Evolutionary conservation across 2,797 vertebrate species (phyloP), one percentile per base, ranked within the genome.

Genomic region (Sebastes matsubarae): DNA sequence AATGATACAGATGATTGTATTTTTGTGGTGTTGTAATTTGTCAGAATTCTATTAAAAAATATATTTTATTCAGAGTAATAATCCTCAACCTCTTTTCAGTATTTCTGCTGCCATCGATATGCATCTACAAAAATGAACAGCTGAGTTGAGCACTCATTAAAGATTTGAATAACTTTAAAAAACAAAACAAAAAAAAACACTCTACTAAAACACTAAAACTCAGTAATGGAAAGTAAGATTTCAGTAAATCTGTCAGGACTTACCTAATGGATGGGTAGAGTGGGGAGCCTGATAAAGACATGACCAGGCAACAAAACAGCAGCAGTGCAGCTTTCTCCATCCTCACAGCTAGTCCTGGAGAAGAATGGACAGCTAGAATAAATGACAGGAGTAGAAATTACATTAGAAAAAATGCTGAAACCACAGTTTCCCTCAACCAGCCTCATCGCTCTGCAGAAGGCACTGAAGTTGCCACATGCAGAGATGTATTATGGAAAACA

Each of bases 191-290:
- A 25, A 25, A 25, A 66, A 24, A 5, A 13, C 4, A 63, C 16
- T 16, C 1, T 12, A 42, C 12, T 5, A 8, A 27, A 24, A 50
- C 5, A 46, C 5, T 14, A 36, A 61, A 71, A 65, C 22, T 52
- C 16, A 11, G 9, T 8, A 2, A 68, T 72, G n/a, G 36, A 38
- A 68, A 81, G 3, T 14, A 38, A 38, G 9, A 12, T 73, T 68
- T 32, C 13, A 61, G 38, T 36, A 36, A 66, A 68, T 79, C 8
- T 58, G 46, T 38, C 14, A 27, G 80, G 75, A 88, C 96, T 93
- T 94, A 99, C 98, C 97, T 97, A 88, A 97, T 94, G 72, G 96
- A 92, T 80, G 96, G 96, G 74, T 97, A 94, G 64, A 96, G 91
- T 0, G 94, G 94, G 36, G 95, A 97, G 71, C 96, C 96, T 74